A percentile compares a stretch with the other conserved stretches of the same genome.
Evolutionary conservation across 2,797 vertebrate genomes (phyloP).

Genomic region (Myotis pilosus): DNA sequence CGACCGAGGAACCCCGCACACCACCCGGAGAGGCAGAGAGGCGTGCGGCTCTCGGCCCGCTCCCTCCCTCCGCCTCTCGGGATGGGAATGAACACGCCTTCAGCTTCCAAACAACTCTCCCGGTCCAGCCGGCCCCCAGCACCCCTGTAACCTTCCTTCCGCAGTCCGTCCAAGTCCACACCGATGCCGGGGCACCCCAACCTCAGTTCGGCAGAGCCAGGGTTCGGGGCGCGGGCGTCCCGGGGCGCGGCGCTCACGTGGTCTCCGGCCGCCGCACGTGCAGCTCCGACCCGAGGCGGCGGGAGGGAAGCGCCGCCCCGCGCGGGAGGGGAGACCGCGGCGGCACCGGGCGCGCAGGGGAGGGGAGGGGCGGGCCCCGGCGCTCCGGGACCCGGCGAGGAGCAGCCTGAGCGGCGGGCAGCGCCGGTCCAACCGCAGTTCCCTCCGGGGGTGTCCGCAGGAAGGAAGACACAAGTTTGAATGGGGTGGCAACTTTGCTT

Average conservation of each 20-base stretch:
- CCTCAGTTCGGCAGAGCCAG: neutral
- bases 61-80: neutral
- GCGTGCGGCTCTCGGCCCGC: neutral
- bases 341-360: rapidly evolving
- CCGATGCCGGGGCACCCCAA: neutral
- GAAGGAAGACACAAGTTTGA: neutral
- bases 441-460: neutral
- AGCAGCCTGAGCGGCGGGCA: neutral
- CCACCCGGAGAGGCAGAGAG: rapidly evolving
- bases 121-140: neutral
- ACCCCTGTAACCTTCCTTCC: neutral
- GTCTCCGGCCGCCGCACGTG: neutral
- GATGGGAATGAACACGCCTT: neutral
- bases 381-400: rapidly evolving
- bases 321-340: neutral
- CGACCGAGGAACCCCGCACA: neutral
- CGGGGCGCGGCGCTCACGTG: slow-evolving; percentile 1
- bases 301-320: neutral
- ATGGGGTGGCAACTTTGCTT: neutral
- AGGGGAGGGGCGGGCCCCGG: neutral
- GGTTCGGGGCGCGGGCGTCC: neutral
- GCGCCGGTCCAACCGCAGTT: neutral
- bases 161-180: neutral
- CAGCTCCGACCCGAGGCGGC: neutral
- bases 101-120: neutral